Base-by-base conservation (phyloP, 2,888 invertebrate species). In the Tinea semifulvella region DNA sequence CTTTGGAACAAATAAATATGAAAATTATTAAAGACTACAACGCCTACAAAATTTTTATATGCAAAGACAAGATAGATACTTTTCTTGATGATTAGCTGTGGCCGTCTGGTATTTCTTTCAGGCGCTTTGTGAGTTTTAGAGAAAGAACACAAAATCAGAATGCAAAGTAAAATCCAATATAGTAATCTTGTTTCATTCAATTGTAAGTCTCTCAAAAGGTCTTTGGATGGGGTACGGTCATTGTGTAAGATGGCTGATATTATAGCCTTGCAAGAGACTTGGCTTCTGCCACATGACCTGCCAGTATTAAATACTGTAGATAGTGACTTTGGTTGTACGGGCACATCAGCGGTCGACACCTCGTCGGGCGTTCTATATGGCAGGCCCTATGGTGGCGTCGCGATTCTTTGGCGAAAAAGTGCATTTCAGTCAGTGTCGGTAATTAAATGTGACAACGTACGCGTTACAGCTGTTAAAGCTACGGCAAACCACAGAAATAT, bases 81-180 rank as follows among this genome's bases (percentile, higher is more conserved):
- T 50, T 52, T 44, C 19, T 52, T 10, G 10, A 47, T 7, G 43
- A 48, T 27, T 17, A 42, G 2, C 27, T 52, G 6, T 52, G 52
- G 52, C 52, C 50, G 1, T 46, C 49, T 3, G 50, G 52, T 3
- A 35, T 50, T 7, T 11, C 20, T 3, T 50, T 42, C 22, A 20
- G 49, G 11, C 46, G 46, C 3, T 50, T 48, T 42, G 26, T 49
- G 11, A 28, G 45, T 20, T 26, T 42, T 42, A 25, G 27, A n/a
- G n/a, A n/a, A n/a, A n/a, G n/a, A n/a, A n/a, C n/a, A n/a, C n/a
- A n/a, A n/a, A n/a, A n/a, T n/a, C n/a, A n/a, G n/a, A n/a, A n/a
- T n/a, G n/a, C n/a, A n/a, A n/a, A 5, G 5, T 6, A 17, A 14
- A 3, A 42, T 14, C 26, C 13, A 14, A 5, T 11, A 14, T 13